Evolutionary conservation across 2,888 invertebrate genomes (phyloP), one percentile per base, ranked within the genome.

Genomic region (Drosophila anceps): DNA sequence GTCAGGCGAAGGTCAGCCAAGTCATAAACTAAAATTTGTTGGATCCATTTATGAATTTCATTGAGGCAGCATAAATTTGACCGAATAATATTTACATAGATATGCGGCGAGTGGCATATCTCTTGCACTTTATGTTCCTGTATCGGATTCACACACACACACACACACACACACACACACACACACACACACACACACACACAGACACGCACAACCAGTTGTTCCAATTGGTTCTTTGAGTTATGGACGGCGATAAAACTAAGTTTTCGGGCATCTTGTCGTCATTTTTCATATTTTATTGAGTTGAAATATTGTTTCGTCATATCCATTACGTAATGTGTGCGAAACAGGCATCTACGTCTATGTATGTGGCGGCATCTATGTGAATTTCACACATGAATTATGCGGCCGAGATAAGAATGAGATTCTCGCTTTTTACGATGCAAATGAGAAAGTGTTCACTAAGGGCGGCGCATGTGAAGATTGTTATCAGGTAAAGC

Each of bases 11-110:
- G 88, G 90, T 89, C 88, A 76, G 72, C 50, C 66, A 35, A 77
- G 90, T 71, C 86, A 67, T 90, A 85, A 90, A 85, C 68, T 75
- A 78, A 73, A 88, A 83, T 88, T 73, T 82, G 70, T 89, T 86
- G 79, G 76, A 81, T 86, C 79, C 88, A 81, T 83, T 69, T 61
- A 69, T 87, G 84, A 31, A 33, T 31, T 20, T 84, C 84, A 69
- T 65, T 44, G 63, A 60, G 76, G 85, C 60, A 76, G 73, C 84
- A 84, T 88, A 88, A 85, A 85, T 82, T 77, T 61, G 53, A 20
- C 13, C 63, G 29, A 43, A 64, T 51, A 54, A 79, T 73, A 84
- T 87, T 81, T 70, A 77, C 83, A 79, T 73, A 73, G 72, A 67
- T 73, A 39, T 50, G 27, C 60, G 41, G 33, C 46, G 82, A 75